Conservation (phyloP, 2,113 vertebrate genomes). For the Takifugu flavidus region DNA sequence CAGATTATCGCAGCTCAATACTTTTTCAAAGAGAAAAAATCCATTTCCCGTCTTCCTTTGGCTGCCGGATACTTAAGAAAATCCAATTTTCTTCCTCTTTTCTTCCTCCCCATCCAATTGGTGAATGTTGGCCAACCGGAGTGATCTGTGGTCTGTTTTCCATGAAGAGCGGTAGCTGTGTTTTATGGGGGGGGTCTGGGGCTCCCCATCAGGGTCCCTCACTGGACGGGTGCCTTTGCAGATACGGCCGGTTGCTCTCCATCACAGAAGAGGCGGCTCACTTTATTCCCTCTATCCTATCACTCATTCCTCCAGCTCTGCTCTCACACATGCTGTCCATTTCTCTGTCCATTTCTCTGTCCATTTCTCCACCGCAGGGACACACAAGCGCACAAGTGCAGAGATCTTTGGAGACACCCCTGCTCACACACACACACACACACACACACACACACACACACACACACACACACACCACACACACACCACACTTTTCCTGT, state of each 20-base stretch:
- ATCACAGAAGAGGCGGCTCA: constrained; percentile 64
- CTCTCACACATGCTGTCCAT: constrained; percentile 53
- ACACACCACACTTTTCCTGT: too few species aligned
- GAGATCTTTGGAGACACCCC: too few species aligned
- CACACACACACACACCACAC: too few species aligned
- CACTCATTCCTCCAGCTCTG: constrained; percentile 61
- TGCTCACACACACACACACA: constrained; percentile 19
- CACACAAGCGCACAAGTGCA: constrained; percentile 14
- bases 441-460: not conserved
- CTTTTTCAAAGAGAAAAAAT: constrained; percentile 49
- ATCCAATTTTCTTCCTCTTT: constrained; percentile 51
- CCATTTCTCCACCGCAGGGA: constrained; percentile 31
- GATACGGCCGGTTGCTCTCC: constrained; percentile 63
- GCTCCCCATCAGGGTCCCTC: constrained; percentile 53
- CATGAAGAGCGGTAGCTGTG: constrained; percentile 56
- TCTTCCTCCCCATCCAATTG: too few species aligned
- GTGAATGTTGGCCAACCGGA: constrained; percentile 63
- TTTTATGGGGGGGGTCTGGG: constrained; percentile 56
- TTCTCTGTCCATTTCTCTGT: constrained; percentile 45
- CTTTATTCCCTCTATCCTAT: constrained; percentile 62
- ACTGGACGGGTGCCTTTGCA: constrained; percentile 65
- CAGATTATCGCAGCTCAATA: constrained; percentile 69
- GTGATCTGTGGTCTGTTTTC: constrained; percentile 68
- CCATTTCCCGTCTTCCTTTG: constrained; percentile 61
- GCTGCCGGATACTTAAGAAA: constrained; percentile 68